These are phyloP conservation scores for Sesamia nonagrioides DNA, from an alignment of 1,140 invertebrate species.

Conservation along the genomic window DNA sequence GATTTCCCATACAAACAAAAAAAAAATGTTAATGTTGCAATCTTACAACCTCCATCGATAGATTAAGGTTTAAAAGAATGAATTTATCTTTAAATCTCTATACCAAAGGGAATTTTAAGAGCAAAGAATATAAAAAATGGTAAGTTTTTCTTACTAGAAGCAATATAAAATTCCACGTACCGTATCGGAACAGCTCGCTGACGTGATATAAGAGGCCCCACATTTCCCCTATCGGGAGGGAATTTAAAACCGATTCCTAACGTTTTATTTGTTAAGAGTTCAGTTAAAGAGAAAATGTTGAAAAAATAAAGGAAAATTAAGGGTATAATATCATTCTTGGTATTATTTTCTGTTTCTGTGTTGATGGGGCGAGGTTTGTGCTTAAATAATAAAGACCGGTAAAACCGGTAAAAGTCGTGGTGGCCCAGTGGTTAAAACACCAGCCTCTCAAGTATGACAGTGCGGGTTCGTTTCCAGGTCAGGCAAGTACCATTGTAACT, in stretches of 20 bases:
- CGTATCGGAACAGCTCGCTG: slow-evolving; percentile 20
- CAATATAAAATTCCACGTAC: slow-evolving; percentile 23
- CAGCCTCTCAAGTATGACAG: no score
- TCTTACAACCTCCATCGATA: no score
- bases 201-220: slow-evolving; percentile 30
- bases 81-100: not conserved
- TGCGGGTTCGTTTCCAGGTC: no score
- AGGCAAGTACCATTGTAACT: no score
- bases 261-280: slow-evolving; percentile 19
- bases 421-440: no score
- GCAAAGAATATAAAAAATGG: not conserved
- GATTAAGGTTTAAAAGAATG: no score
- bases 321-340: not conserved
- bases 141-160: slow-evolving; percentile 13
- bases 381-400: no score
- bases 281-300: slow-evolving; percentile 2
- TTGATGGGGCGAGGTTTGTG: no score
- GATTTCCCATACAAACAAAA: no score
- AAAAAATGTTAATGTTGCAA: no score
- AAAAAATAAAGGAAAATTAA: not conserved
- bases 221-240: slow-evolving; percentile 6
- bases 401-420: no score
- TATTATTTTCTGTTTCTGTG: not conserved
- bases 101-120: not conserved
- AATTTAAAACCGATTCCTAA: slow-evolving; percentile 26